Evolutionary conservation across 2,797 vertebrate species (phyloP), one percentile per base, ranked within the genome.

Genomic region (Coracias cyanogaster): DNA sequence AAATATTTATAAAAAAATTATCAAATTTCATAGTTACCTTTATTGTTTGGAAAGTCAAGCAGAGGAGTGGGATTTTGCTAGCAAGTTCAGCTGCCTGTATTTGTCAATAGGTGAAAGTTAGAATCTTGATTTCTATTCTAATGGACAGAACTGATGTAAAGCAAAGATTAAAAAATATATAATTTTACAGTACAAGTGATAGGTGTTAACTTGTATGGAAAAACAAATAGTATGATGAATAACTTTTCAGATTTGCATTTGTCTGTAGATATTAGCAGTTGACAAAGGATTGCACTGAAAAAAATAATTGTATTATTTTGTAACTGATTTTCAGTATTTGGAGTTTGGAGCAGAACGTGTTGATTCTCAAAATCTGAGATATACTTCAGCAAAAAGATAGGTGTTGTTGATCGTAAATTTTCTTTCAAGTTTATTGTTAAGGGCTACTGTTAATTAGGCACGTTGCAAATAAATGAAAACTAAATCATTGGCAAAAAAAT

Each of bases 41-140:
- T 91, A 35, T 77, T 77, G 6, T 65, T 94, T 51, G 13, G 37
- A 83, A 86, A 25, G 21, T 33, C 49, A 84, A 60, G 28, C 70
- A 82, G 85, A 88, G 22, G 58, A 86, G 51, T 11, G 54, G 87
- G 49, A 16, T 83, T 91, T 94, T 92, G 29, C 45, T 61, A 21
- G 5, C 78, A 48, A 90, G 12, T 86, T 91, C 48, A 67, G 45
- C 55, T 93, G 64, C 19, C 18, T 1, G 2, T 21, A 81, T 80
- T 84, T 84, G 29, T 64, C 48, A 45, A 1, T 41, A 66, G 73
- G 10, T 90, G 31, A 48, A 93, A 69, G 8, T 71, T 48, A 57
- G 54, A 74, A 74, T 62, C 25, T 60, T 54, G 55, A 29, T 89
- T 79, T 91, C n/a, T 72, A 2, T 74, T 91, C 93, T 86, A 64